Percentiles rank a stretch among this genome's conserved stretches.
phyloP scores from a whole-genome alignment of 2,113 vertebrate species.

The Amblyornis subalaris region DNA sequence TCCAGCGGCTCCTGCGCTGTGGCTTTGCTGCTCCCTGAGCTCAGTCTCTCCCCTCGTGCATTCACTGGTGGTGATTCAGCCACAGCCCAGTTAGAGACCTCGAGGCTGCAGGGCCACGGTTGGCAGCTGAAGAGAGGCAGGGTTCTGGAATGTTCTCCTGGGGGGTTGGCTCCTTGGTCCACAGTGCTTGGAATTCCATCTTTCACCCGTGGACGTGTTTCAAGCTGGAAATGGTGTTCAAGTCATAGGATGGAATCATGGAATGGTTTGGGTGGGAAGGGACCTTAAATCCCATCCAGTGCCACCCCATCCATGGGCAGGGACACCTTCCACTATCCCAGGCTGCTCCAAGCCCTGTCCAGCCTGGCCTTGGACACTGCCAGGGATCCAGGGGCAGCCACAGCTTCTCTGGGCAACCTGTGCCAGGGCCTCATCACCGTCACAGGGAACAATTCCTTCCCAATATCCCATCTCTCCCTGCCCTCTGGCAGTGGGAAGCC shows the following conservation, averaged over 20 bases:
- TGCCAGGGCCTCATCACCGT: not conserved
- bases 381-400: not conserved
- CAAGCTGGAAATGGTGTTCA: not conserved
- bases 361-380: not conserved
- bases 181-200: fast-evolving
- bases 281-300: not conserved
- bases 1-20: not conserved
- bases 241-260: fast-evolving
- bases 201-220: fast-evolving
- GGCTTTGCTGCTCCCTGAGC: not conserved
- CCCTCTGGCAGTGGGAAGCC: not conserved
- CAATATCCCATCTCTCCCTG: not conserved
- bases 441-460: not conserved
- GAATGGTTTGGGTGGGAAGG: not conserved
- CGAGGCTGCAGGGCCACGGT: not conserved
- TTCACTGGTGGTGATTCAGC: not conserved
- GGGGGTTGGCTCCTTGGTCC: not conserved
- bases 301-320: not conserved
- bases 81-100: not conserved
- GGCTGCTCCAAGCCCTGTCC: not conserved
- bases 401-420: not conserved
- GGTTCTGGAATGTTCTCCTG: not conserved
- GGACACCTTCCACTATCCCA: not conserved
- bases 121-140: not conserved
- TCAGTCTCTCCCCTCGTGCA: fast-evolving